A percentile compares a stretch with the other conserved stretches of the same genome.
Conservation (phyloP, 2,888 invertebrate species). For the Tinea trinotella region DNA sequence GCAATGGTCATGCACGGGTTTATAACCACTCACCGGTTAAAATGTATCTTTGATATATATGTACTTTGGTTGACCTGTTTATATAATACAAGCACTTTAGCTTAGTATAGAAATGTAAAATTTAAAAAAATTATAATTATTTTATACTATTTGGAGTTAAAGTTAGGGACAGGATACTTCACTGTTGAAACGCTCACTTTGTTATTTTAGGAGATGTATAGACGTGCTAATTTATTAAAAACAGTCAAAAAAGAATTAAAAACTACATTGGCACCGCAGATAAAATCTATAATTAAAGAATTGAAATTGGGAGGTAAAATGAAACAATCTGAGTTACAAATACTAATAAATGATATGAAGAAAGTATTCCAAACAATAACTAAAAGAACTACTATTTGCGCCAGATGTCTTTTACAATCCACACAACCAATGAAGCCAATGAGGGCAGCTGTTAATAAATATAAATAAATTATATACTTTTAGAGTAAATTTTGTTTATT, state of each 20-base stretch:
- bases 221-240: neutral
- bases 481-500: too few relatives aligned
- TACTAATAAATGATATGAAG: conserved; percentile 11
- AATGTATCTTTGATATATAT: too few relatives aligned
- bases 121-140: neutral
- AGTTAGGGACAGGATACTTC: too few relatives aligned
- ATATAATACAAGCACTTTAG: too few relatives aligned
- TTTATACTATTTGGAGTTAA: too few relatives aligned
- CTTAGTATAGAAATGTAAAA: too few relatives aligned
- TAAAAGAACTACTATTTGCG: neutral
- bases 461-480: too few relatives aligned
- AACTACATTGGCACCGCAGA: conserved; percentile 12
- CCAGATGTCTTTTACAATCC: neutral
- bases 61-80: too few relatives aligned
- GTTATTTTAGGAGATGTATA: neutral
- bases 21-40: too few relatives aligned
- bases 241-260: neutral
- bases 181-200: too few relatives aligned
- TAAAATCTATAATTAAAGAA: conserved; percentile 1
- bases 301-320: neutral
- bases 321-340: neutral
- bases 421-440: neutral
- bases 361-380: conserved; percentile 12
- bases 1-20: too few relatives aligned
- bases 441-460: too few relatives aligned